These are phyloP conservation scores for Diarsia brunnea DNA, from an alignment of 2,888 invertebrate genomes.

Conservation along the genomic window DNA sequence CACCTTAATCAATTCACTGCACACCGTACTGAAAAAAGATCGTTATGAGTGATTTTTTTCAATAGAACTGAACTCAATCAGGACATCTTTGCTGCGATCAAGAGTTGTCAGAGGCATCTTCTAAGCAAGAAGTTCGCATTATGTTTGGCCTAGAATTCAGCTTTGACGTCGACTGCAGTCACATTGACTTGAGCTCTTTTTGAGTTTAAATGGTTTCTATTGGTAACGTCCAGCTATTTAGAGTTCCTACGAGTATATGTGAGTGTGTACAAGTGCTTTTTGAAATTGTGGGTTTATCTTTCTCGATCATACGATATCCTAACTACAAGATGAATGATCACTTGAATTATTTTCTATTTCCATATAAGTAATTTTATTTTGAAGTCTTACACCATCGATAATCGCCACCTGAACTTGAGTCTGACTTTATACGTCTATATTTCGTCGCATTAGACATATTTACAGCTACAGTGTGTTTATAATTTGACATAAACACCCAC, in stretches of 20 bases:
- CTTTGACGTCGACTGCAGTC: not conserved
- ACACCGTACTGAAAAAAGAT: not conserved
- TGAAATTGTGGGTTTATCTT: not conserved
- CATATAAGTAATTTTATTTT: too few species aligned
- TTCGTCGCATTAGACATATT: too few species aligned
- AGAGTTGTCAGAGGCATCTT: not conserved
- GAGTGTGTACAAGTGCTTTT: not conserved
- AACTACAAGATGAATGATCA: too few species aligned
- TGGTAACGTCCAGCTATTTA: not conserved
- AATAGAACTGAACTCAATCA: not conserved
- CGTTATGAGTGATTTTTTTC: not conserved
- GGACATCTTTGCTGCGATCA: not conserved
- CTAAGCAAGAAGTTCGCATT: not conserved
- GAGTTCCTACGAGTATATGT: not conserved
- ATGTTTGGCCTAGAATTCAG: not conserved
- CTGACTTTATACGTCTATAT: too few species aligned
- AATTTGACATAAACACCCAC: too few species aligned
- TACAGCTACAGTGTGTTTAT: too few species aligned
- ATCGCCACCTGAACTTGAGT: too few species aligned
- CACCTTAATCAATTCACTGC: not conserved
- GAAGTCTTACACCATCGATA: too few species aligned
- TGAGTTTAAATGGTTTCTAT: not conserved
- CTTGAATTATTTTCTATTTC: too few species aligned
- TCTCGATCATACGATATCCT: too few species aligned
- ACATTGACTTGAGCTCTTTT: not conserved